phyloP scores from a whole-genome alignment of 2,888 invertebrate genomes.

The Lycophotia porphyrea region DNA sequence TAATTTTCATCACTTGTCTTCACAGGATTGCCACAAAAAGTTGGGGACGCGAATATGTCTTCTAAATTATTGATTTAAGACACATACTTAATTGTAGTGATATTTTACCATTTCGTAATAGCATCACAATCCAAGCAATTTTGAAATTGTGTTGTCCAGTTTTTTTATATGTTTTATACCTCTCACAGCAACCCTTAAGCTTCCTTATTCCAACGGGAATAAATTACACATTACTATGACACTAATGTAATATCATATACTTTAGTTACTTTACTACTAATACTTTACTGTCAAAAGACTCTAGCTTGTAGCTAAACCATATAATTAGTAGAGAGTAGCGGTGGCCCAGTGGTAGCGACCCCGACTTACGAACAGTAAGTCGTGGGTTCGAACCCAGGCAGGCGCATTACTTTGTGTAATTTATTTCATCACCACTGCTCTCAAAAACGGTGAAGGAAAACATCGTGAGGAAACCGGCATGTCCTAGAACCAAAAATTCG shows the following conservation, averaged over 20 bases:
- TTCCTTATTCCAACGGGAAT: not conserved
- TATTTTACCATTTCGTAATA: not conserved
- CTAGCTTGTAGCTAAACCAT: not conserved
- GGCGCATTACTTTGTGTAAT: too few relatives aligned
- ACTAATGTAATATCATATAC: too few relatives aligned
- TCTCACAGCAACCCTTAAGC: not conserved
- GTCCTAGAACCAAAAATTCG: too few relatives aligned
- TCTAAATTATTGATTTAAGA: too few relatives aligned
- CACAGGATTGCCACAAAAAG: not conserved
- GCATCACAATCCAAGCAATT: not conserved
- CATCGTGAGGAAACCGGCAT: too few relatives aligned
- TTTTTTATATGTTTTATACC: not conserved
- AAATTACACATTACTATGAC: not conserved
- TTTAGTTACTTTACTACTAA: too few relatives aligned
- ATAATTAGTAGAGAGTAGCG: too few relatives aligned
- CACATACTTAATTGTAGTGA: not conserved
- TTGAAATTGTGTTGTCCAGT: not conserved
- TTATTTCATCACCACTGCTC: too few relatives aligned
- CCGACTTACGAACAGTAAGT: too few relatives aligned
- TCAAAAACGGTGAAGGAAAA: too few relatives aligned
- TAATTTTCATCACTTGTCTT: not conserved
- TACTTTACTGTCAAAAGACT: not conserved
- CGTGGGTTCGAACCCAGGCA: too few relatives aligned
- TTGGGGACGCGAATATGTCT: not conserved
- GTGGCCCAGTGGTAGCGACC: too few relatives aligned